Evolutionary conservation across 1,140 invertebrate species (phyloP).

Genomic region (Drosophila lowei): DNA sequence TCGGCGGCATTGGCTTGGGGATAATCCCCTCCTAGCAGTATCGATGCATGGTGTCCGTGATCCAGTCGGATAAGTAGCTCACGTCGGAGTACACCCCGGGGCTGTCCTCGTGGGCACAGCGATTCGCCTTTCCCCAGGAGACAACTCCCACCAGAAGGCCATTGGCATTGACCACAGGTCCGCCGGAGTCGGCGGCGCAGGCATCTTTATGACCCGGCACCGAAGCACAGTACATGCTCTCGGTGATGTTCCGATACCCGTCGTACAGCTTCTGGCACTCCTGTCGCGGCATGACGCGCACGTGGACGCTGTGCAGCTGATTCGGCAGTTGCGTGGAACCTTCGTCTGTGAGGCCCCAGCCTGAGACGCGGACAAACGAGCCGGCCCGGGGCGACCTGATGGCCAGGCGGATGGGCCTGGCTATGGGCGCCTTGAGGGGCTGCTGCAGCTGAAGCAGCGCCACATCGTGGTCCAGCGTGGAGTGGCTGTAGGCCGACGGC

Average conservation of each 20-base stretch:
- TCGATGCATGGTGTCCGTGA: constrained; percentile 48
- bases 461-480: constrained; percentile 65
- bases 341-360: constrained; percentile 65
- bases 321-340: constrained; percentile 47
- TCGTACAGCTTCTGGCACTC: constrained; percentile 54
- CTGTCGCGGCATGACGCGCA: constrained; percentile 46
- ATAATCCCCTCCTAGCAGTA: constrained; percentile 41
- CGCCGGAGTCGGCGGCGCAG: constrained; percentile 88
- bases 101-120: constrained; percentile 83
- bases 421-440: constrained; percentile 43
- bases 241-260: constrained; percentile 68
- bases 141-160: constrained; percentile 86
- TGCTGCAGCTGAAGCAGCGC: constrained; percentile 59
- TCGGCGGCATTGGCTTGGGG: background rate
- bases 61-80: constrained; percentile 71
- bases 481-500: constrained; percentile 45
- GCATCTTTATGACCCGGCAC: constrained; percentile 84
- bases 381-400: constrained; percentile 29
- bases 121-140: constrained; percentile 88
- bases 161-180: constrained; percentile 84
- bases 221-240: constrained; percentile 84
- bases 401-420: constrained; percentile 46
- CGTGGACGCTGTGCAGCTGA: constrained; percentile 63
- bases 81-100: constrained; percentile 87
- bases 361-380: constrained; percentile 51